These are phyloP conservation scores for Oxyura jamaicensis DNA, from an alignment of 2,113 vertebrate species.

Conservation along the genomic window DNA sequence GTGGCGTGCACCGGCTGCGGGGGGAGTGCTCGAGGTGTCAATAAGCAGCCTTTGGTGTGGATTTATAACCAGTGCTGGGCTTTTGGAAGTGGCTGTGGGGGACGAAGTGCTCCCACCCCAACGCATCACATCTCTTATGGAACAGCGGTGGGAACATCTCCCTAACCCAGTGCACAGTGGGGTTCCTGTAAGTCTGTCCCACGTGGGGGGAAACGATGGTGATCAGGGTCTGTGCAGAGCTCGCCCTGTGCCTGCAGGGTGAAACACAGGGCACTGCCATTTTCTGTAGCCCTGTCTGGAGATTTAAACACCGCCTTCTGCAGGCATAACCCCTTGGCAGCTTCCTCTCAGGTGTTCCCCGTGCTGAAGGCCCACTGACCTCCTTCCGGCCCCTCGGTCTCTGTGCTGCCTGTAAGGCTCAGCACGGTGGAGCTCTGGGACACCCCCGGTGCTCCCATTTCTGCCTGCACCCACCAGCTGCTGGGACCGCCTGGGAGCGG, in stretches of 20 bases:
- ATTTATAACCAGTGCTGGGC: not conserved
- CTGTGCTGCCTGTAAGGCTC: not conserved
- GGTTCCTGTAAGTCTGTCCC: not conserved
- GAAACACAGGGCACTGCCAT: rapidly evolving
- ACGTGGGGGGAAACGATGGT: not conserved
- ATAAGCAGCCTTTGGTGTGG: rapidly evolving
- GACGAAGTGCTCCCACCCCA: not conserved
- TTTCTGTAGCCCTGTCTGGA: not conserved
- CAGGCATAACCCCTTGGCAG: not conserved
- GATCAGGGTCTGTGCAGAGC: not conserved
- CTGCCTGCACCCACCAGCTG: not conserved
- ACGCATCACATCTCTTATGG: rapidly evolving
- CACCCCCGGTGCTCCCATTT: not conserved
- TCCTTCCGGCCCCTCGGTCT: not conserved
- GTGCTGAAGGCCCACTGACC: not conserved
- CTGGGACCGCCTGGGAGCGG: not conserved
- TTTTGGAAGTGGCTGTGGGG: not conserved
- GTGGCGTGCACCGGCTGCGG: not conserved
- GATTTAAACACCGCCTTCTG: not conserved
- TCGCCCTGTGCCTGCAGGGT: not conserved
- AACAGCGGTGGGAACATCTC: not conserved
- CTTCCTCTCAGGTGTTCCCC: not conserved
- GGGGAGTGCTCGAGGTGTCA: not conserved
- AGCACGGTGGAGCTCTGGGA: not conserved
- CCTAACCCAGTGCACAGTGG: not conserved